These are phyloP conservation scores for Lepidurus arcticus DNA, from an alignment of 1,140 invertebrate species.

Conservation along the genomic window DNA sequence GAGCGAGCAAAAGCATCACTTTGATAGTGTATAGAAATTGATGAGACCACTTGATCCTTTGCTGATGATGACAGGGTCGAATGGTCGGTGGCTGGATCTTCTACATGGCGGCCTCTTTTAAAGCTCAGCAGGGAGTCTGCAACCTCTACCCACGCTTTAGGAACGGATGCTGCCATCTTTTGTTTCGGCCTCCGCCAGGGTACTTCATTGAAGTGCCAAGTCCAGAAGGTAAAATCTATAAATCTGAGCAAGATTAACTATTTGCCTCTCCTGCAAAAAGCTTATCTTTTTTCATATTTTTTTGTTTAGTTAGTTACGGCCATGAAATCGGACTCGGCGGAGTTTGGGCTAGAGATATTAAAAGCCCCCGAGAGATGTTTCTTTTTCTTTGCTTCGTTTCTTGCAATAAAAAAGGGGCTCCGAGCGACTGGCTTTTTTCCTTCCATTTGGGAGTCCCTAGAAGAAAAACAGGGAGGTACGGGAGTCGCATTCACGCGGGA, in stretches of 20 bases:
- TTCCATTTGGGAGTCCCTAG: no score
- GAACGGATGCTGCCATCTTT: slow-evolving; percentile 7
- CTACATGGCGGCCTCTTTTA: slow-evolving; percentile 1
- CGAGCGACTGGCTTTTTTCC: background rate
- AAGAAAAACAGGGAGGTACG: background rate
- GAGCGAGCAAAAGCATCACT: background rate
- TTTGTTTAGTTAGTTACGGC: background rate
- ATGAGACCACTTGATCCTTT: slow-evolving; percentile 21
- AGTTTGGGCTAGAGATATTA: background rate
- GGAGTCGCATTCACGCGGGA: slow-evolving; percentile 20
- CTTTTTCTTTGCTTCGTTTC: background rate
- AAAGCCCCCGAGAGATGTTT: background rate
- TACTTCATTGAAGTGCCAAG: slow-evolving; percentile 14
- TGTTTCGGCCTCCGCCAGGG: background rate
- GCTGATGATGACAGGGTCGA: slow-evolving; percentile 8
- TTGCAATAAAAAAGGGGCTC: background rate
- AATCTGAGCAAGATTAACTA: slow-evolving; percentile 7
- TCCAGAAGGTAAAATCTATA: slow-evolving; percentile 12
- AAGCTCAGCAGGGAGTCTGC: slow-evolving; percentile 7
- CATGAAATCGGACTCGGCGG: background rate
- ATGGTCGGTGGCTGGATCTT: slow-evolving; percentile 15
- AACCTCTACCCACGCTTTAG: slow-evolving; percentile 4
- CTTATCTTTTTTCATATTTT: background rate
- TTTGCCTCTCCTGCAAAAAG: background rate
- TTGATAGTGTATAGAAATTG: background rate